A percentile compares a stretch with the other conserved stretches of the same genome.
Conservation (phyloP, 2,888 invertebrate species). For the Crematogaster levior region DNA sequence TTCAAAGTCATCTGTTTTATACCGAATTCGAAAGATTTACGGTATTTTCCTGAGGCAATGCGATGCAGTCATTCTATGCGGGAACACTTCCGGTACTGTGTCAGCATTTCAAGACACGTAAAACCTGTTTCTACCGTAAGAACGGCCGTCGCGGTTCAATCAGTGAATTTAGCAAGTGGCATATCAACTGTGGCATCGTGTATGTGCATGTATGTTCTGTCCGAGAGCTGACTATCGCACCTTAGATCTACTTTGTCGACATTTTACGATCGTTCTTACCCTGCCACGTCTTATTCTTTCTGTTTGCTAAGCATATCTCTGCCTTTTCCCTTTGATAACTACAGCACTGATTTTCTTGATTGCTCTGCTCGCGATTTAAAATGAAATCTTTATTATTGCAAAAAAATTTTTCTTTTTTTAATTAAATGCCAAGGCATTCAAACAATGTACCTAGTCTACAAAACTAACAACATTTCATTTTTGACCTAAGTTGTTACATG, state of each 20-base stretch:
- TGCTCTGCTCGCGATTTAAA: background rate
- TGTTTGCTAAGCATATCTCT: slow-evolving; percentile 29
- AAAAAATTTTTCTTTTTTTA: too few relatives aligned
- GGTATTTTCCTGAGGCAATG: slow-evolving; percentile 55
- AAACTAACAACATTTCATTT: too few relatives aligned
- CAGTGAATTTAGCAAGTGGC: slow-evolving; percentile 69
- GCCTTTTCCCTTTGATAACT: slow-evolving; percentile 30
- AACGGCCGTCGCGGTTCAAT: slow-evolving; percentile 64
- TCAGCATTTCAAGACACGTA: slow-evolving; percentile 64
- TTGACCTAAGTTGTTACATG: too few relatives aligned
- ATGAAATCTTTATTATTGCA: too few relatives aligned
- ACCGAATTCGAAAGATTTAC: slow-evolving; percentile 43
- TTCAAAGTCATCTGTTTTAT: slow-evolving; percentile 6
- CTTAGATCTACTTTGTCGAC: slow-evolving; percentile 67
- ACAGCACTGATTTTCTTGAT: slow-evolving; percentile 8
- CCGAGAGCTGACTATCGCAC: slow-evolving; percentile 62
- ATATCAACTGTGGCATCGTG: slow-evolving; percentile 51
- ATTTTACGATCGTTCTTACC: slow-evolving; percentile 71
- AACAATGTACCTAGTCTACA: too few relatives aligned
- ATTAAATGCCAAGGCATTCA: too few relatives aligned
- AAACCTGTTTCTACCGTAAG: slow-evolving; percentile 62
- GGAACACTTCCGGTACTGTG: slow-evolving; percentile 14
- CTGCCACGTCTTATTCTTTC: slow-evolving; percentile 10
- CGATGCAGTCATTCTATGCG: slow-evolving; percentile 8
- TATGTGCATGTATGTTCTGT: slow-evolving; percentile 53